Evolutionary conservation across 2,888 invertebrate species (phyloP).

Genomic region (Xylocampa areola): DNA sequence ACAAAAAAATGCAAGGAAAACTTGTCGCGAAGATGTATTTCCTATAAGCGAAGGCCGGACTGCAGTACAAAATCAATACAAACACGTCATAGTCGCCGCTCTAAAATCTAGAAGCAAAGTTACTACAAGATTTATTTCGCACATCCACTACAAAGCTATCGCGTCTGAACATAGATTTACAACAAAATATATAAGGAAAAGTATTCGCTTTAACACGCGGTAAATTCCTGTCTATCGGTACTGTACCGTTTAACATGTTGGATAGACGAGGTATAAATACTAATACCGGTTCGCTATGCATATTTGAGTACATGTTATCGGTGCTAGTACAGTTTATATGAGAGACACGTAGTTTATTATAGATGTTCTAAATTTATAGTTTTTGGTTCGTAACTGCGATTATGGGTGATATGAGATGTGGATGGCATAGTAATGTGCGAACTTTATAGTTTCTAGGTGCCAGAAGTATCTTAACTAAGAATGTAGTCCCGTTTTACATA

Average conservation of each 20-base stretch:
- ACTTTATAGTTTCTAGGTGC: not conserved
- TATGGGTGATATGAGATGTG: conserved; percentile 1
- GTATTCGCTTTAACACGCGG: conserved; percentile 48
- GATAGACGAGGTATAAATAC: conserved; percentile 50
- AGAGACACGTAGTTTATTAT: conserved; percentile 36
- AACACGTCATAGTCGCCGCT: conserved; percentile 41
- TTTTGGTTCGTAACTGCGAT: conserved; percentile 13
- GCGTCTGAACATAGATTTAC: conserved; percentile 32
- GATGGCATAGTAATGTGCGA: not conserved
- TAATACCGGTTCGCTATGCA: conserved; percentile 45
- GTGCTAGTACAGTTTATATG: conserved; percentile 26
- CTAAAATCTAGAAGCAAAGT: conserved; percentile 43
- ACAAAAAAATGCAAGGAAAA: too few relatives aligned
- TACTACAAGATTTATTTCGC: conserved; percentile 42
- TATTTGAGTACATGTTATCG: conserved; percentile 38
- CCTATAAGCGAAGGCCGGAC: conserved; percentile 12
- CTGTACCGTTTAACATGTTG: conserved; percentile 52
- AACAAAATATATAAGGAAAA: conserved; percentile 45
- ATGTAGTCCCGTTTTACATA: too few relatives aligned
- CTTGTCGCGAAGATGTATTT: too few relatives aligned
- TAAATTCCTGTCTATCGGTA: conserved; percentile 60
- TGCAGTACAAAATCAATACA: conserved; percentile 35
- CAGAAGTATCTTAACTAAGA: too few relatives aligned
- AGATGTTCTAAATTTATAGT: conserved; percentile 28
- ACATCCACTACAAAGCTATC: conserved; percentile 44